Percentiles rank a stretch among this genome's conserved stretches.
phyloP scores from a whole-genome alignment of 2,888 invertebrate genomes.

The Branchipolynoe longqiensis region DNA sequence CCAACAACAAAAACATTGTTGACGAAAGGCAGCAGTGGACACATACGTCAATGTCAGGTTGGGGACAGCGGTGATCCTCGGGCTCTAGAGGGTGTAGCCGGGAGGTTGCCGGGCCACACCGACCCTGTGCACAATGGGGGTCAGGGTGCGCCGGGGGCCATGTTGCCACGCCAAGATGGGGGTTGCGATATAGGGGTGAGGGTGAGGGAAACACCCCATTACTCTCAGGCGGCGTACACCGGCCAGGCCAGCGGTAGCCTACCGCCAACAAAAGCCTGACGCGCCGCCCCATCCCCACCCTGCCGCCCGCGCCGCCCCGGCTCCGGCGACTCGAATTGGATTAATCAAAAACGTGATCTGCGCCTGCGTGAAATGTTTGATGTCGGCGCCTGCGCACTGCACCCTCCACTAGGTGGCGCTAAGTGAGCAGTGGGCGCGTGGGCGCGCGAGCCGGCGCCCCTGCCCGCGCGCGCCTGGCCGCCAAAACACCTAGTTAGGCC shows the following conservation, averaged over 20 bases:
- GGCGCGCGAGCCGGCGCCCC: too few species aligned
- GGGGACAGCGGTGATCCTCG: neutral
- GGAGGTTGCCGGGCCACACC: too few species aligned
- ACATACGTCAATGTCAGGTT: constrained; percentile 12
- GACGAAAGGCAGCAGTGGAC: constrained; percentile 23
- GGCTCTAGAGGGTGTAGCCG: neutral
- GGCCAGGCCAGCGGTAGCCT: neutral
- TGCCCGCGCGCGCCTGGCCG: neutral
- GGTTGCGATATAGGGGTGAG: constrained; percentile 19
- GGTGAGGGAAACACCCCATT: constrained; percentile 21
- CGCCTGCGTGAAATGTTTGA: constrained; percentile 27
- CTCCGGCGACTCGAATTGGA: constrained; percentile 2
- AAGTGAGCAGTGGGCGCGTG: neutral
- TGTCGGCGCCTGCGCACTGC: neutral
- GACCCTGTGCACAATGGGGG: neutral
- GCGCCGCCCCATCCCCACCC: neutral
- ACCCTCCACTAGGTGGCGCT: neutral
- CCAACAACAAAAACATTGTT: neutral
- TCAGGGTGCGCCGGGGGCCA: neutral
- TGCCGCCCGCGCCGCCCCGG: neutral
- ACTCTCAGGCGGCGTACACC: neutral
- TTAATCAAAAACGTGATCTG: constrained; percentile 42
- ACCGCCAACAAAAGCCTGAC: neutral
- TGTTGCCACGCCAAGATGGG: constrained; percentile 35
- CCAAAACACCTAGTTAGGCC: constrained; percentile 35